phyloP scores from a whole-genome alignment of 2,888 invertebrate genomes.

The Heteropelma amictum region DNA sequence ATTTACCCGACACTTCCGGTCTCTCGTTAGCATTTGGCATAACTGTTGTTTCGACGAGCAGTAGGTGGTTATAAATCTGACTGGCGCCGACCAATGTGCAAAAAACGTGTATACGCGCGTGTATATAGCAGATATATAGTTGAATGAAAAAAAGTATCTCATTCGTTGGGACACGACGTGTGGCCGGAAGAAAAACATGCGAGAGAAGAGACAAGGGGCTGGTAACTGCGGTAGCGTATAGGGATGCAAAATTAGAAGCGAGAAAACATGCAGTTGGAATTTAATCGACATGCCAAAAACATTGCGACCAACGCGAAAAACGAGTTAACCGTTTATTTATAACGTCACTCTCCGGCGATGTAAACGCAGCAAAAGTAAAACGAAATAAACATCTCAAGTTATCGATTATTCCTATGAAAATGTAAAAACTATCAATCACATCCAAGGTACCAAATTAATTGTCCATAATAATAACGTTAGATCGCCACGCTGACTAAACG shows the following conservation, averaged over 20 bases:
- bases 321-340: no score
- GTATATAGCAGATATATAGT: background rate
- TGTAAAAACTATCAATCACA: no score
- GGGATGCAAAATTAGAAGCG: constrained; percentile 36
- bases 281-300: constrained; percentile 31
- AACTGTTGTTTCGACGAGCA: constrained; percentile 23
- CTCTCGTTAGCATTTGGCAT: constrained; percentile 25
- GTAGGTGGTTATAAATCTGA: constrained; percentile 12
- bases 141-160: constrained; percentile 14
- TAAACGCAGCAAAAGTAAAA: no score
- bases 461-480: no score
- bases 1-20: constrained; percentile 34
- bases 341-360: no score
- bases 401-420: no score
- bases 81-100: background rate
- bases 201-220: constrained; percentile 16
- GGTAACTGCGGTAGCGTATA: constrained; percentile 28
- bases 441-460: no score
- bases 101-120: background rate
- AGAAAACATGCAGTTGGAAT: constrained; percentile 48
- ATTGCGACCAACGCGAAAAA: constrained; percentile 10
- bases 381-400: no score
- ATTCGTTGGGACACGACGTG: constrained; percentile 13
- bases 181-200: constrained; percentile 29
- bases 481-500: no score